These are phyloP conservation scores for Drosophila seguyi DNA, from an alignment of 1,140 invertebrate genomes.

Conservation along the genomic window DNA sequence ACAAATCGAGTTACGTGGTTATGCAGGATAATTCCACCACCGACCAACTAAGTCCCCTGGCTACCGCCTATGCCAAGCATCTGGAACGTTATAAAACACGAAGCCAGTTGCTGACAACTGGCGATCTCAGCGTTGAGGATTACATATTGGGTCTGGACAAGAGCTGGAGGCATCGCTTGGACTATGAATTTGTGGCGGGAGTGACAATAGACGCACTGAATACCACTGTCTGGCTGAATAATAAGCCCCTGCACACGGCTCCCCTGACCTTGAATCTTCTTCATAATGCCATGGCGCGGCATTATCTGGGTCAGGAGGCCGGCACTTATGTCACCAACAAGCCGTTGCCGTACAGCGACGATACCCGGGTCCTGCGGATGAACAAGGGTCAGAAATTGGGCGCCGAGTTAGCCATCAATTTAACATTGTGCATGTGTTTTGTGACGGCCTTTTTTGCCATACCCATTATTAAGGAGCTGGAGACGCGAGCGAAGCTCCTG, in stretches of 20 bases:
- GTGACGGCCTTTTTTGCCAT: constrained; percentile 91
- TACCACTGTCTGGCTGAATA: constrained; percentile 88
- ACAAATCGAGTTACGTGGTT: neutral
- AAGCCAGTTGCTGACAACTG: neutral
- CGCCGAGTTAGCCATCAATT: constrained; percentile 88
- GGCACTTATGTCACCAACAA: constrained; percentile 88
- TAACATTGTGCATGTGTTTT: constrained; percentile 89
- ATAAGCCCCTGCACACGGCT: constrained; percentile 89
- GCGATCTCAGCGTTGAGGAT: neutral
- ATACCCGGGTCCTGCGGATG: constrained; percentile 78
- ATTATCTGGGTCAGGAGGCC: constrained; percentile 25
- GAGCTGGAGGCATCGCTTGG: constrained; percentile 26
- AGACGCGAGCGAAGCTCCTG: constrained; percentile 86
- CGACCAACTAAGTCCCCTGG: neutral
- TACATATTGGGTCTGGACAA: constrained; percentile 10
- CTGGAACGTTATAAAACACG: neutral
- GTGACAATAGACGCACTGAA: constrained; percentile 81
- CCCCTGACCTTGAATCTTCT: constrained; percentile 88
- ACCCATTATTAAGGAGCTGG: constrained; percentile 87
- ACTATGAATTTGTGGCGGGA: constrained; percentile 53
- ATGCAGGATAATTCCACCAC: constrained; percentile 12
- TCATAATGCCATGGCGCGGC: constrained; percentile 87
- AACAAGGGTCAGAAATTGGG: constrained; percentile 86
- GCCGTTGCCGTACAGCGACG: constrained; percentile 87
- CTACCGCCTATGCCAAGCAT: neutral